A percentile compares a stretch with the other conserved stretches of the same genome.
These are phyloP conservation scores for Drosophila pseudotakahashii DNA, from an alignment of 2,888 invertebrate species.

Conservation along the genomic window DNA sequence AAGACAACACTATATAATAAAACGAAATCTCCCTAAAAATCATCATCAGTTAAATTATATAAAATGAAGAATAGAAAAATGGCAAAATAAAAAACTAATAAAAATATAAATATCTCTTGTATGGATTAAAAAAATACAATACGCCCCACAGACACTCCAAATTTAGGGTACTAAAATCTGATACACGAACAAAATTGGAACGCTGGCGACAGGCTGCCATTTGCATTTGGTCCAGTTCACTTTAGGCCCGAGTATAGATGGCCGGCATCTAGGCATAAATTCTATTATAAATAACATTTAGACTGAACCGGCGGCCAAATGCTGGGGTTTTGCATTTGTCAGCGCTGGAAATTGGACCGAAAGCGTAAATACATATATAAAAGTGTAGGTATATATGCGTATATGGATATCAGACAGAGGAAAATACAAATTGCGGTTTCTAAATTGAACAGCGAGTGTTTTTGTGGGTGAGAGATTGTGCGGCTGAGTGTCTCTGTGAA, in stretches of 20 bases:
- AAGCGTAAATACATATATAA: slow-evolving; percentile 37
- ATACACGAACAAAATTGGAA: slow-evolving; percentile 54
- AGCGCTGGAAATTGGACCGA: slow-evolving; percentile 70
- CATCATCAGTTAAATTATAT: too few relatives aligned
- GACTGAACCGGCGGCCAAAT: slow-evolving; percentile 35
- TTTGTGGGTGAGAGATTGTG: slow-evolving; percentile 8
- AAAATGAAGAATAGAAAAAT: too few relatives aligned
- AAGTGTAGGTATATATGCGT: slow-evolving; percentile 1
- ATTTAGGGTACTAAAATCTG: slow-evolving; percentile 20
- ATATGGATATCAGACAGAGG: slow-evolving; percentile 30
- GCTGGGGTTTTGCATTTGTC: slow-evolving; percentile 73
- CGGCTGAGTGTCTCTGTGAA: slow-evolving; percentile 28
- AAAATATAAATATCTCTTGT: too few relatives aligned
- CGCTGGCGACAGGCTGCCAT: slow-evolving; percentile 64
- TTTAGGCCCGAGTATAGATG: slow-evolving; percentile 12
- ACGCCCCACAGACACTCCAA: background rate
- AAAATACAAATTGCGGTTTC: slow-evolving; percentile 72
- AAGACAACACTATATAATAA: too few relatives aligned
- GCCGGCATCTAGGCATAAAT: slow-evolving; percentile 67
- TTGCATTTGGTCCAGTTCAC: slow-evolving; percentile 61
- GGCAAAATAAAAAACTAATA: too few relatives aligned
- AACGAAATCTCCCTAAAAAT: background rate
- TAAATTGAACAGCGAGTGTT: slow-evolving; percentile 62
- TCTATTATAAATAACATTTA: slow-evolving; percentile 78
- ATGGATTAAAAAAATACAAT: background rate